Evolutionary conservation across 2,797 vertebrate genomes (phyloP), one percentile per base, ranked within the genome.

Genomic region (Naso thynnoides): DNA sequence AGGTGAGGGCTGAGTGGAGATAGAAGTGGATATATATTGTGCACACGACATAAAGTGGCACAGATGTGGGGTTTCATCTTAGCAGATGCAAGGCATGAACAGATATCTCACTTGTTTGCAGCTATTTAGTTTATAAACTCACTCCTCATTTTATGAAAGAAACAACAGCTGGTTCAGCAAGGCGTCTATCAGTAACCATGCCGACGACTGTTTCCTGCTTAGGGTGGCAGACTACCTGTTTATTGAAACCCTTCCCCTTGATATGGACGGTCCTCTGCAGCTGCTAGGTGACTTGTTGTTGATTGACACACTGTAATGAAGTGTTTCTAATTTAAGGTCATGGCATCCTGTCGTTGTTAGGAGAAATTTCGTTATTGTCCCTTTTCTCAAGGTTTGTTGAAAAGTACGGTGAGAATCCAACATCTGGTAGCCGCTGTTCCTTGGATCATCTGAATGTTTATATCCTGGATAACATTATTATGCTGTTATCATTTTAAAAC

Each of bases 141-240:
- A 33, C 31, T 1, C 6, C 6, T 33, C 6, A 33, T 33, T 33
- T 33, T 33, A 33, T 6, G 9, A 9, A 15, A 33, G 14, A 49
- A 21, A 49, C 29, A 48, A 47, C 59, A 64, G 38, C 53, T 50
- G 24, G 6, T 3, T 0, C 14, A 47, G 45, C 0, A 1, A 29
- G 60, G 58, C 13, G 1, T 64, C 53, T 45, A 52, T 57, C n/a
- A 2, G 73, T 81, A 64, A 64, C 68, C 58, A 68, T 69, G 48
- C 69, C 1, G 36, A 76, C 4, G 19, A 14, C 31, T 53, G 39
- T 62, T 67, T 41, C 56, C 50, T 18, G 29, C 44, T 57, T 23
- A 21, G 45, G 47, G 48, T 13, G 57, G 38, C 77, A 55, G 15
- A 21, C 54, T 38, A 53, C 47, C 39, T 71, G 29, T 38, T 75